Evolutionary conservation across 2,888 invertebrate genomes (phyloP).

Genomic region (Panzeria rudis): DNA sequence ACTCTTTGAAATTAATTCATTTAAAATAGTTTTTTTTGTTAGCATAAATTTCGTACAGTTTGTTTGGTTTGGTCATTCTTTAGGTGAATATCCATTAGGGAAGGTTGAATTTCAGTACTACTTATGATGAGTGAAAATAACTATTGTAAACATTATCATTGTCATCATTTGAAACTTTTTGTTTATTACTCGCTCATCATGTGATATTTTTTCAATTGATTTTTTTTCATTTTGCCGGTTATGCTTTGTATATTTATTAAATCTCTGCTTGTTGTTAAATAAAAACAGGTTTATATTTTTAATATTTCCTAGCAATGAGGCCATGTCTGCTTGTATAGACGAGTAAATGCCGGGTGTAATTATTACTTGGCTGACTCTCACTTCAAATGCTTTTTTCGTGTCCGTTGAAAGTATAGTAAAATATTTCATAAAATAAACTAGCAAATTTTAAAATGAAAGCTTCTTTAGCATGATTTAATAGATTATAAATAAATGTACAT

Average conservation of each 20-base stretch:
- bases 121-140: conserved; percentile 48
- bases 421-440: too few relatives aligned
- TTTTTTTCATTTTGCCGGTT: neutral
- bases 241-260: neutral
- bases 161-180: conserved; percentile 6
- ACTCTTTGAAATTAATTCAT: conserved; percentile 15
- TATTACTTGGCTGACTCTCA: too few relatives aligned
- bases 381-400: too few relatives aligned
- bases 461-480: too few relatives aligned
- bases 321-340: neutral
- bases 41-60: neutral
- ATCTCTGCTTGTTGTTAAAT: neutral
- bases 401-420: too few relatives aligned
- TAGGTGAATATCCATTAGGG: neutral
- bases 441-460: too few relatives aligned
- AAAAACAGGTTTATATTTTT: neutral
- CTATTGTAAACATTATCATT: conserved; percentile 14
- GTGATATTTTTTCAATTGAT: conserved; percentile 19
- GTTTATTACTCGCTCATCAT: conserved; percentile 8
- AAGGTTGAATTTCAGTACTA: conserved; percentile 29
- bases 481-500: too few relatives aligned
- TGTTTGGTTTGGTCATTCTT: conserved; percentile 5
- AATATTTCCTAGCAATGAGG: neutral
- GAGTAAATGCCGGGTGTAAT: neutral
- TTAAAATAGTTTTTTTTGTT: neutral